Evolutionary conservation across 1,140 invertebrate species (phyloP), one percentile per base, ranked within the genome.

Genomic region (Euschistus heros): DNA sequence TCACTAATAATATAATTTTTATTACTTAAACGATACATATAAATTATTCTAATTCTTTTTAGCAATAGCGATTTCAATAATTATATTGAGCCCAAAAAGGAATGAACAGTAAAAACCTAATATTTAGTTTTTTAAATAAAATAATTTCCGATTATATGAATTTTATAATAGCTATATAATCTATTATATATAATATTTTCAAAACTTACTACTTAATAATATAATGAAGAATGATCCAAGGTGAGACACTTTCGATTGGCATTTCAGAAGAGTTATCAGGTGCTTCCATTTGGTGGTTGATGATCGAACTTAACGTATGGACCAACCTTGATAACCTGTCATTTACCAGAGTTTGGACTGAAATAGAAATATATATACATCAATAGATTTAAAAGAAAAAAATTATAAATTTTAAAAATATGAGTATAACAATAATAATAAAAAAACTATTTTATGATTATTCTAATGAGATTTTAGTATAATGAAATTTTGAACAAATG

Each of bases 191-290:
- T n/a, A 27, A 61, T 30, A 27, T 61, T 30, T 60, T 5, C 6
- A 63, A 63, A 63, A 47, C 80, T 74, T 79, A 83, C 76, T 81
- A 80, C 73, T 84, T 81, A 30, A 92, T 76, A 68, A 92, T 81
- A 69, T 84, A 83, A 77, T 92, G 88, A 65, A 95, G 76, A 52
- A 94, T 75, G 62, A 91, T 86, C 90, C 90, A 94, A 15, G 89
- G 87, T n/a, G 81, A 72, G 8, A 90, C 80, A 17, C 83, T 84
- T 63, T 84, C 80, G 50, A 92, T 80, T 1, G 84, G 81, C 77
- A 91, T 84, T 44, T 84, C 83, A 50, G 79, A 74, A n/a, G 77
- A 70, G 18, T 72, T 74, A 72, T 82, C 81, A n/a, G 79, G 74
- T 13, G 80, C 75, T 71, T 88, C 89, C 65, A 89, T 72, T 78